Evolutionary conservation across 2,113 vertebrate species (phyloP).

Genomic region (Eolophus roseicapilla): DNA sequence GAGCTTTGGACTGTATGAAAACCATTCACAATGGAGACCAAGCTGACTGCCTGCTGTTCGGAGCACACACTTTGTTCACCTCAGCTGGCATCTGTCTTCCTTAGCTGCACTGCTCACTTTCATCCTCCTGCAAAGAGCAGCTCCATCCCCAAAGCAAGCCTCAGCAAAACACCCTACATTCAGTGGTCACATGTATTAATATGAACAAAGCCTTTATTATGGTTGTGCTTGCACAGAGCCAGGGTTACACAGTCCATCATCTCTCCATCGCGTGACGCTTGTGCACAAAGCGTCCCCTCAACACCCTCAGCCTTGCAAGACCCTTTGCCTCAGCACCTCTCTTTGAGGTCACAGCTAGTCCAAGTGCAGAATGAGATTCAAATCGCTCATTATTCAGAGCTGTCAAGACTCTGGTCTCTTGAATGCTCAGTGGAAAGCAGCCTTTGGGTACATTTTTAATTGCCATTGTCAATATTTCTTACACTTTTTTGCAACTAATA

Average conservation of each 20-base stretch:
- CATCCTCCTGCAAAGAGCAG: accelerated
- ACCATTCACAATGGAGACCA: accelerated
- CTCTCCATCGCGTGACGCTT: accelerated
- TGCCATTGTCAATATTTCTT: background rate
- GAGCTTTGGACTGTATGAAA: background rate
- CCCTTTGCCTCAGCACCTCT: background rate
- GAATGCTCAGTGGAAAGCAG: background rate
- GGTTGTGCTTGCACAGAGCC: background rate
- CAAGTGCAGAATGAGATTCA: background rate
- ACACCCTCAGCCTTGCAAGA: background rate
- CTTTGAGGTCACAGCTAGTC: background rate
- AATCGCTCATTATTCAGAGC: background rate
- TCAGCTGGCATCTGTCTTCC: background rate
- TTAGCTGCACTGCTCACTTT: background rate
- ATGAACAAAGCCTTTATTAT: background rate
- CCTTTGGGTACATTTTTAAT: background rate
- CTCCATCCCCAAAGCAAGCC: background rate
- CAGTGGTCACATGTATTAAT: accelerated
- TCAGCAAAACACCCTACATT: background rate
- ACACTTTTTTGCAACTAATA: background rate
- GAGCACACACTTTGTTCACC: background rate
- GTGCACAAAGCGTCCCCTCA: background rate
- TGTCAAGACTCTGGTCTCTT: background rate
- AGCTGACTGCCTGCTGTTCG: background rate
- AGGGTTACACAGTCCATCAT: background rate